Base-by-base conservation (phyloP, 2,888 invertebrate species). In the Pristionchus maxplancki region DNA sequence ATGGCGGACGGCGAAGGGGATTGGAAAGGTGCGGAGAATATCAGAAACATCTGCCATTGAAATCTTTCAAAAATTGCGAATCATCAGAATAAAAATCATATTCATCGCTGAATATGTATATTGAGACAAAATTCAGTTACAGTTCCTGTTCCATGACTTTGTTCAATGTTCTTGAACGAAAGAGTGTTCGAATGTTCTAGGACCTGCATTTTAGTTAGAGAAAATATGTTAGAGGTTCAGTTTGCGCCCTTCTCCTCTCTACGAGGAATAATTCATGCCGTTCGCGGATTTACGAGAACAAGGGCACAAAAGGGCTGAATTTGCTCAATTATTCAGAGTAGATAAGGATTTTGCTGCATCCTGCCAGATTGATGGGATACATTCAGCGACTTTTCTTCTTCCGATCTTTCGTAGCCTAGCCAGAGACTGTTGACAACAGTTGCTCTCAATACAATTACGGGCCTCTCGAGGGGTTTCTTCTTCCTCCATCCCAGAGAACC, bases 271-370 rank as follows among this genome's bases (percentile, higher is more conserved):
- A 58, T 58, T 58, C 58, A 58, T 9, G 58, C 20, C 58, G 58
- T 58, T 58, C 58, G 58, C 9, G 3, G 24, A 58, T 58, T 58
- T n/a, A 58, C 24, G 24, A 58, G 58, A 58, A 58, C 20, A n/a
- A 58, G 58, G n/a, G 58, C n/a, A 58, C n/a, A 58, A 58, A 50
- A 58, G n/a, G n/a, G 58, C 58, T 58, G n/a, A 58, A 58, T 58
- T 20, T 24, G 24, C 58, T 58, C 58, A 58, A 58, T 58, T 58
- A 58, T 58, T 58, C 58, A 58, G 20, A 15, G 50, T 50, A 4
- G 50, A 15, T 20, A 17, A 20, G 50, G 50, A n/a, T n/a, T n/a
- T n/a, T n/a, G n/a, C n/a, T n/a, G n/a, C n/a, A n/a, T n/a, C n/a
- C n/a, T n/a, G n/a, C n/a, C 58, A 24, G 58, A 58, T 58, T 58